Evolutionary conservation across 2,797 vertebrate species (phyloP), one percentile per base, ranked within the genome.

Genomic region (Thalassophryne amazonica): DNA sequence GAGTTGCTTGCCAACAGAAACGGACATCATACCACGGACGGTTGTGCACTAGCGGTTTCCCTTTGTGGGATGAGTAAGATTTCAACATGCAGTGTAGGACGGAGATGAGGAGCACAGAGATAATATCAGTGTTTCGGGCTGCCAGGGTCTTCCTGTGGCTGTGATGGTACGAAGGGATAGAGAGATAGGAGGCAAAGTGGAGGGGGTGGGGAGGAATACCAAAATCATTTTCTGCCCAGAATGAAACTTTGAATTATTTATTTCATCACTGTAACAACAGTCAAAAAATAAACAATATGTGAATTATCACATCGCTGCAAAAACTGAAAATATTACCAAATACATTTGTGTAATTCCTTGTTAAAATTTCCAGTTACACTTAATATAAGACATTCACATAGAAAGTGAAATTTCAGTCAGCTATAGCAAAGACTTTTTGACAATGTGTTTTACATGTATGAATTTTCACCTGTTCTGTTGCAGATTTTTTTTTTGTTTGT

Each of bases 131-230:
- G 56, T 55, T 69, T 60, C 1, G 77, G 76, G 80, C 73, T 86
- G 86, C 72, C 83, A 79, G 67, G 69, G 86, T 61, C 85, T 92
- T 92, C 89, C 91, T 92, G 91, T 92, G 88, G 88, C 86, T 80
- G 76, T 72, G 78, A 85, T 84, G 84, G 81, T 47, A 80, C 27
- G 76, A 73, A 67, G 63, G 80, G 81, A 73, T 70, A 58, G 3
- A 86, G 76, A 87, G 84, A 84, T 81, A 84, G 80, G 65, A 68
- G 65, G 47, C 48, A 49, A 20, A 52, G 15, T 27, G 42, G 66
- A 27, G 57, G 54, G 51, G 47, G 49, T 25, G 14, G 45, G 43
- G 62, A 71, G 22, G 53, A 28, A 16, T 18, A 50, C 36, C 53
- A 58, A 66, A 49, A 59, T 16, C 16, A 18, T 10, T 29, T 15